Evolutionary conservation across 2,113 vertebrate species (phyloP), one percentile per base, ranked within the genome.

Genomic region (Columba janthina): DNA sequence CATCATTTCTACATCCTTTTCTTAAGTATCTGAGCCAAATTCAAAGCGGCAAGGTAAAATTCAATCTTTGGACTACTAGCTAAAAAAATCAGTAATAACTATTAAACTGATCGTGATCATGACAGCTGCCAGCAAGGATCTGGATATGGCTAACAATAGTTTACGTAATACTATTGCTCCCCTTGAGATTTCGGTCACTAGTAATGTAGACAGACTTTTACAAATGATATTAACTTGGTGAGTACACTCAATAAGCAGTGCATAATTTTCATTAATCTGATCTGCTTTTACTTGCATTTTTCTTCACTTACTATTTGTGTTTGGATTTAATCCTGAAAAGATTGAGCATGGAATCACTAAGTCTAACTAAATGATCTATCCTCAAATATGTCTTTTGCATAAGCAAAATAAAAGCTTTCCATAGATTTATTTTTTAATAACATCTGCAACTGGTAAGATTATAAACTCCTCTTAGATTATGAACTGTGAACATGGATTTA

Each of bases 401-500:
- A 90, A 67, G 14, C 5, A 8, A 89, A 90, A 87, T 2, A 71
- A 89, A 88, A 88, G 51, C 20, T 92, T 75, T 72, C 64, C 20
- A 38, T 13, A 65, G 42, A 50, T 66, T 77, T 91, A 67, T 67
- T 83, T 85, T 85, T 84, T 89, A 76, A 34, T 40, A 70, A 85
- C 19, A 70, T 11, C 40, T 82, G 76, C 89, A 93, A 95, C 26
- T 92, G 92, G 58, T 92, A 94, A 95, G 69, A 60, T 80, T 81
- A 73, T 62, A 90, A 95, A 91, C 65, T 80, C 67, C 29, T 85
- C 77, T 89, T 90, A 88, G 95, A 96, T 92, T 46, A 93, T 90
- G 78, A 97, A 84, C 38, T 78, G 71, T 87, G 56, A 87, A 95
- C 74, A 74, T 11, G 61, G 53, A 74, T 18, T 75, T 79, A 93